These are phyloP conservation scores for Aptenodytes forsteri DNA, from an alignment of 2,113 vertebrate species.

Conservation along the genomic window DNA sequence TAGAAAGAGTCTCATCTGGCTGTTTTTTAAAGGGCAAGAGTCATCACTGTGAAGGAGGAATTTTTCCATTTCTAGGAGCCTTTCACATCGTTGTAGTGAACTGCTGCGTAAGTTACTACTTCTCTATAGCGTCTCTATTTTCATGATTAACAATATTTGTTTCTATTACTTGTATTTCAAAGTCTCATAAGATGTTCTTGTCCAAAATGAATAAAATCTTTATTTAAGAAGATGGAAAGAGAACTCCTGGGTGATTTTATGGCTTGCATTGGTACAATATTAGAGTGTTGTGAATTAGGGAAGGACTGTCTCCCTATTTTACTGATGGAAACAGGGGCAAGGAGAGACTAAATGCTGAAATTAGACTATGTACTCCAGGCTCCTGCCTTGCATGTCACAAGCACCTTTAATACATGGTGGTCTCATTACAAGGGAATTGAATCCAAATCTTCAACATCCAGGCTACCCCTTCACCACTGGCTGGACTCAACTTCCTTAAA, in stretches of 20 bases:
- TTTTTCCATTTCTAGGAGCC: slow-evolving; percentile 32
- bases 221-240: background rate
- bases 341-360: background rate
- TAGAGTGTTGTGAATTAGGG: background rate
- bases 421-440: background rate
- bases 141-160: background rate
- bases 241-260: background rate
- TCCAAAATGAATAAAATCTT: background rate
- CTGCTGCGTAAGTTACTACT: background rate
- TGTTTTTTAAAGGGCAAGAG: slow-evolving; percentile 67
- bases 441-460: background rate
- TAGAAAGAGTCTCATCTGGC: slow-evolving; percentile 52
- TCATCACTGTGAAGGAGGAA: slow-evolving; percentile 16
- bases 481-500: background rate
- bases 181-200: background rate
- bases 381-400: background rate
- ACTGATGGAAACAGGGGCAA: background rate
- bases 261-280: background rate
- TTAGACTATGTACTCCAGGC: background rate
- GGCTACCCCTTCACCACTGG: background rate
- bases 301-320: background rate
- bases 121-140: background rate
- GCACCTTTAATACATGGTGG: background rate
- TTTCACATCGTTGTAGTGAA: background rate
- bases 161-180: background rate